A percentile compares a stretch with the other conserved stretches of the same genome.
Conservation (phyloP, 2,888 invertebrate species). For the Thereva nobilitata region DNA sequence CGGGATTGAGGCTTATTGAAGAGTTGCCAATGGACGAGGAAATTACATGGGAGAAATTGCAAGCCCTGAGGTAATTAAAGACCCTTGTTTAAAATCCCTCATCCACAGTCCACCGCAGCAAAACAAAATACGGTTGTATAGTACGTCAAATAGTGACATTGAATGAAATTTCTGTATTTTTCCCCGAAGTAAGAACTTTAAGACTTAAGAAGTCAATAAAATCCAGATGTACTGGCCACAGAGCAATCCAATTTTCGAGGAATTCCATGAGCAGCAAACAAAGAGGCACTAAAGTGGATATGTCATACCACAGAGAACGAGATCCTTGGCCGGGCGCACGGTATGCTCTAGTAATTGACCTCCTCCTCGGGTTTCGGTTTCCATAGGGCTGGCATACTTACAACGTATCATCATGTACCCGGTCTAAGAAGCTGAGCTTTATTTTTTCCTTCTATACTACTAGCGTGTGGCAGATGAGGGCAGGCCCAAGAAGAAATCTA, state of each 20-base stretch:
- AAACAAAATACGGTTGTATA: too few relatives aligned
- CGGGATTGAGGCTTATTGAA: too few relatives aligned
- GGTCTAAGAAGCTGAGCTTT: not conserved
- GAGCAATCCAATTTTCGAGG: not conserved
- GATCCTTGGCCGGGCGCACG: not conserved
- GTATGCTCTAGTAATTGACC: constrained; percentile 6
- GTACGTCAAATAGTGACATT: too few relatives aligned
- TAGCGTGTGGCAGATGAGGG: not conserved
- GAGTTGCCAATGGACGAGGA: too few relatives aligned
- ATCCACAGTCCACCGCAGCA: too few relatives aligned
- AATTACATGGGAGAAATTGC: too few relatives aligned
- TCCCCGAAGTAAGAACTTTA: too few relatives aligned
- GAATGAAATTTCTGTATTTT: too few relatives aligned
- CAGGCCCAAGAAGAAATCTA: constrained; percentile 16
- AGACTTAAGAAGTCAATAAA: not conserved
- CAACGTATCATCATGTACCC: constrained; percentile 18
- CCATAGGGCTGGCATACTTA: constrained; percentile 3
- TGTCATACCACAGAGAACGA: constrained; percentile 14
- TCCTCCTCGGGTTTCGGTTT: constrained; percentile 2
- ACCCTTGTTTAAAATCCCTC: too few relatives aligned
- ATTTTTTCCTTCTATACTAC: not conserved
- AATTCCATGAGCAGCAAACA: constrained; percentile 3
- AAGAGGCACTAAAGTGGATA: constrained; percentile 5
- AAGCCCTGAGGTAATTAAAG: too few relatives aligned
- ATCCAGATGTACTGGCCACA: not conserved